These are phyloP conservation scores for Tetrapedia diversipes DNA, from an alignment of 2,888 invertebrate species.

Conservation along the genomic window DNA sequence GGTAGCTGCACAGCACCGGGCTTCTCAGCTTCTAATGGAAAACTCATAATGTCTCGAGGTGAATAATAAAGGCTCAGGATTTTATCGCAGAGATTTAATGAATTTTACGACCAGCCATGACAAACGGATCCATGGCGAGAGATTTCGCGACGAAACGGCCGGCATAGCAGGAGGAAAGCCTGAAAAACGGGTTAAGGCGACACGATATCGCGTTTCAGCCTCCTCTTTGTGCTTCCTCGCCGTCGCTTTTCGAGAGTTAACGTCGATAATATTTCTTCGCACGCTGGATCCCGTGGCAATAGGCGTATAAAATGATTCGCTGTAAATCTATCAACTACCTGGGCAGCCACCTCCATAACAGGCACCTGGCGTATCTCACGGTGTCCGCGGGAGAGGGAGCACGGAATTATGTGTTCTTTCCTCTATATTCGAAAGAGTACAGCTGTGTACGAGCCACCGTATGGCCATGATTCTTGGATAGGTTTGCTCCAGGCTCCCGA, in stretches of 20 bases:
- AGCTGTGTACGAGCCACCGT: constrained; percentile 58
- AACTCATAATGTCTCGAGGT: too few species aligned
- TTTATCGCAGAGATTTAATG: too few species aligned
- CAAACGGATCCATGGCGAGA: constrained; percentile 3
- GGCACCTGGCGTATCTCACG: constrained; percentile 79
- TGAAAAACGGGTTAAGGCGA: constrained; percentile 45
- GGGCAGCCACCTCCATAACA: constrained; percentile 71
- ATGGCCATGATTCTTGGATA: too few species aligned
- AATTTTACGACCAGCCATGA: neutral
- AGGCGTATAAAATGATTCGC: constrained; percentile 82
- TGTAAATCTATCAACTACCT: constrained; percentile 80
- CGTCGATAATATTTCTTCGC: constrained; percentile 73
- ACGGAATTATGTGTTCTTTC: constrained; percentile 69
- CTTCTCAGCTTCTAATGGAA: too few species aligned
- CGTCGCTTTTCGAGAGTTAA: constrained; percentile 66
- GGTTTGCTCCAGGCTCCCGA: neutral
- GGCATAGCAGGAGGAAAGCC: constrained; percentile 24
- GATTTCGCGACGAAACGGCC: constrained; percentile 2
- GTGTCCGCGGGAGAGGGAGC: constrained; percentile 64
- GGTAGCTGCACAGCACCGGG: too few species aligned
- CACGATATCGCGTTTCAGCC: constrained; percentile 51
- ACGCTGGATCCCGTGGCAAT: constrained; percentile 68
- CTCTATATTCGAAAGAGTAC: constrained; percentile 66
- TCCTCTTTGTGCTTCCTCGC: constrained; percentile 27
- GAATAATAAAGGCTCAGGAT: too few species aligned